These are phyloP conservation scores for Epinotia ramella DNA, from an alignment of 2,888 invertebrate species.

Conservation along the genomic window DNA sequence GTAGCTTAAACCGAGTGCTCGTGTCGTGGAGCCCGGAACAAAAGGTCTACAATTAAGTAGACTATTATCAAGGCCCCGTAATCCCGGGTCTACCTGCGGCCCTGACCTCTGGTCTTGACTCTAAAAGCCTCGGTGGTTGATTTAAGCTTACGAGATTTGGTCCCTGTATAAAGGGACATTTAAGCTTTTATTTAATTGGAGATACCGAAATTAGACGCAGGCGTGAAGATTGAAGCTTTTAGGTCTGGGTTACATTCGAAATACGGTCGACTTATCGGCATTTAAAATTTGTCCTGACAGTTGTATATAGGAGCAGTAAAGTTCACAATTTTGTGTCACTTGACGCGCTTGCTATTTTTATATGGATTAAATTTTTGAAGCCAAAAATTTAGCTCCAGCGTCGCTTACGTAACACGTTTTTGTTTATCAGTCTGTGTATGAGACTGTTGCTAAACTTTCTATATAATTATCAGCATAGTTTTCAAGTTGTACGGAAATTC, in stretches of 20 bases:
- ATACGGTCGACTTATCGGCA: background rate
- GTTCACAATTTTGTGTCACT: too few species aligned
- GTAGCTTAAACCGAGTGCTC: conserved; percentile 51
- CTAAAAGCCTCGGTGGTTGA: background rate
- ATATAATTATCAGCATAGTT: too few species aligned
- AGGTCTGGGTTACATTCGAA: background rate
- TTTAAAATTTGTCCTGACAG: too few species aligned
- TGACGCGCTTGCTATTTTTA: too few species aligned
- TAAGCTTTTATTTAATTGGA: background rate
- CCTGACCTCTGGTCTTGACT: conserved; percentile 59
- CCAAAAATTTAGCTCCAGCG: too few species aligned
- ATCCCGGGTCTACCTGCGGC: conserved; percentile 68
- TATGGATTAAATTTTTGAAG: too few species aligned
- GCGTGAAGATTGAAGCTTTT: background rate
- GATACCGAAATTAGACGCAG: background rate
- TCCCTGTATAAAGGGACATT: background rate
- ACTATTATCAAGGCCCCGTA: conserved; percentile 70
- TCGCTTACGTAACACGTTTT: too few species aligned
- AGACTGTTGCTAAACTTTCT: too few species aligned
- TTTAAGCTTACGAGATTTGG: conserved; percentile 1
- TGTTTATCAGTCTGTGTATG: too few species aligned
- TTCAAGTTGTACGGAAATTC: too few species aligned
- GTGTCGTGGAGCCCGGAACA: conserved; percentile 30
- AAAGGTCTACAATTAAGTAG: conserved; percentile 68
- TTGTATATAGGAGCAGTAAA: too few species aligned